Base-by-base conservation (phyloP, 2,797 vertebrate species). In the Sebastes miniatus region DNA sequence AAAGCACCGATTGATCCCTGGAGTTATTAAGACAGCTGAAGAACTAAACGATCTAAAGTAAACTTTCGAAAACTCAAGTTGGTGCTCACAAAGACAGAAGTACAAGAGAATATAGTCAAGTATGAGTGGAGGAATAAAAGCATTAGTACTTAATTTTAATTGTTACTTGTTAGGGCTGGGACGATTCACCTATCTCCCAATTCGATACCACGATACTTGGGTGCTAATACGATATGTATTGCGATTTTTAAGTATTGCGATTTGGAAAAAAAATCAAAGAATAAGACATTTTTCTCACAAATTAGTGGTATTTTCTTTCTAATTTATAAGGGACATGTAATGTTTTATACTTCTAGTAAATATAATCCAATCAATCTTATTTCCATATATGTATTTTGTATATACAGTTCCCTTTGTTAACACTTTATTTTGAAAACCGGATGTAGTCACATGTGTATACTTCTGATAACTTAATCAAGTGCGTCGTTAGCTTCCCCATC, bases 261-360 rank as follows among this genome's bases (percentile, higher is more conserved):
- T 43, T 39, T 2, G 12, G 4, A 36, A 39, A 39, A 0, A 47
- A 47, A 47, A 47, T 47, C 16, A 47, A 18, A 43, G 39, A 18
- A 47, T 7, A 18, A 47, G 16, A 18, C 7, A 47, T 50, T 50
- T 50, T 3, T 18, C 43, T 50, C 43, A 50, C 16, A 50, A 50
- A 50, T 50, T 50, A 18, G 7, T 50, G 43, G 43, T 20, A 50
- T 50, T 50, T 18, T 50, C 43, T 50, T 50, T 20, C 0, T 18
- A 50, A 18, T 50, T 50, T 20, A 50, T 20, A 20, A 50, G 47
- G 6, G 47, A 20, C 47, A 50, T 50, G 47, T 8, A 8, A 50
- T 50, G 47, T 0, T 1, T 50, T 50, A 18, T 18, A 50, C 47
- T 20, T 50, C 18, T 50, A 20, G 0, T 50, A 0, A 50, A 50